These are phyloP conservation scores for Phoxinus dragarum DNA, from an alignment of 2,797 vertebrate genomes.

Conservation along the genomic window DNA sequence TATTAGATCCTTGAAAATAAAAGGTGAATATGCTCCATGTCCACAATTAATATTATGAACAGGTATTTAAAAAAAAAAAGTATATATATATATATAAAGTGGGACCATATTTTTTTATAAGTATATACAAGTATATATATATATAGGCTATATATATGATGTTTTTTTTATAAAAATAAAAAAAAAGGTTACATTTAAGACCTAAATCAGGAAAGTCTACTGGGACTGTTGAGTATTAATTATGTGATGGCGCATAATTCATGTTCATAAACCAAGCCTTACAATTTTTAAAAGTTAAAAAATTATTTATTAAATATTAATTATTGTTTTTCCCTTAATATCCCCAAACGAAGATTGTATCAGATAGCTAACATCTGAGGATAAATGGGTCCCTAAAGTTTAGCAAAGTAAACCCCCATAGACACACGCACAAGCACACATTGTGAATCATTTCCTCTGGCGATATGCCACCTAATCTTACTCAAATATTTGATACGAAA, in stretches of 20 bases:
- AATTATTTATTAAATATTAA: background rate
- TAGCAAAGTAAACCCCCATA: constrained; percentile 5
- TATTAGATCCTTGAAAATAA: background rate
- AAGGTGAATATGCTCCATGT: background rate
- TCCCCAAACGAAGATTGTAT: background rate
- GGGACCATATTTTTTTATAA: no score
- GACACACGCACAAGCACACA: background rate
- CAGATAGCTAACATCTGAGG: background rate
- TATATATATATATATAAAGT: no score
- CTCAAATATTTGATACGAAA: constrained; percentile 58
- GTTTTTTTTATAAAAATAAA: no score
- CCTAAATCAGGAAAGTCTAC: background rate
- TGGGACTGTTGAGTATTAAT: background rate
- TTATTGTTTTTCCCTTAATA: background rate
- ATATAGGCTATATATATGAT: no score
- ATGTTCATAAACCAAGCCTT: background rate
- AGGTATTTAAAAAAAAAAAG: no score
- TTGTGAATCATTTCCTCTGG: constrained; percentile 37
- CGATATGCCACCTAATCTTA: constrained; percentile 50
- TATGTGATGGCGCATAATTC: background rate
- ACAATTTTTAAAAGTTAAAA: background rate
- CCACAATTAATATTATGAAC: background rate
- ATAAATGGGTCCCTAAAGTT: background rate
- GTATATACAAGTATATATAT: no score
- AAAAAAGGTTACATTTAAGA: background rate